Base-by-base conservation (phyloP, 64 coral and sea anemone genomes). In the Dendrophyllia cribrosa region DNA sequence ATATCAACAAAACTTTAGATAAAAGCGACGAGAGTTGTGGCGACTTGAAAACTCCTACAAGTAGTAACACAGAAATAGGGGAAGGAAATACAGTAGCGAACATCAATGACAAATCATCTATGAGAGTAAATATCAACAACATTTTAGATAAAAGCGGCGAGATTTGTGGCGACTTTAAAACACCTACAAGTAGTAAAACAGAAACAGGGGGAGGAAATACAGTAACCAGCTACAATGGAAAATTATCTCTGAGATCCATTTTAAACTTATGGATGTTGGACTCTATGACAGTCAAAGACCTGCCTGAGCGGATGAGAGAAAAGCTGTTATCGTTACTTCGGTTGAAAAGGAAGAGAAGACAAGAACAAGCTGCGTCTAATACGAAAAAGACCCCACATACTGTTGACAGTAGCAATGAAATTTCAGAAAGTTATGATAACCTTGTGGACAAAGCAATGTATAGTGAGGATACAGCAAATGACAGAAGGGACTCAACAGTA, bases 381-480 rank as follows among this genome's bases (percentile, higher is more conserved):
- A 67, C 66, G 46, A 66, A 68, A 17, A 51, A 19, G 25, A 12
- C 14, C 22, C 9, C 62, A 23, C 8, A 9, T 12, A 83, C 53
- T 25, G 5, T 47, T 47, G 49, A 23, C 7, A 10, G 22, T 4
- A 23, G 70, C 24, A 19, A 7, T 59, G 76, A 65, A 56, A 70
- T 2, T 26, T 24, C 22, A n/a, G 77, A 83, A 53, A 62, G 45
- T 52, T 21, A 53, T 19, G 59, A 51, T 56, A 58, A 34, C 4
- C n/a, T 16, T 19, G 44, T 62, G 7, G 47, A 20, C 22, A 52
- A 24, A 20, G 59, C 34, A 71, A n/a, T 34, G 21, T 12, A 26
- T 68, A 58, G 66, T 16, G 76, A 67, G 69, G 77, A 14, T 63
- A 45, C 24, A 87, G 72, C 16, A 66, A 77, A 63, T 67, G 50